Base-by-base conservation (phyloP, 2,888 invertebrate genomes). In the Stenolophus ochropezus region DNA sequence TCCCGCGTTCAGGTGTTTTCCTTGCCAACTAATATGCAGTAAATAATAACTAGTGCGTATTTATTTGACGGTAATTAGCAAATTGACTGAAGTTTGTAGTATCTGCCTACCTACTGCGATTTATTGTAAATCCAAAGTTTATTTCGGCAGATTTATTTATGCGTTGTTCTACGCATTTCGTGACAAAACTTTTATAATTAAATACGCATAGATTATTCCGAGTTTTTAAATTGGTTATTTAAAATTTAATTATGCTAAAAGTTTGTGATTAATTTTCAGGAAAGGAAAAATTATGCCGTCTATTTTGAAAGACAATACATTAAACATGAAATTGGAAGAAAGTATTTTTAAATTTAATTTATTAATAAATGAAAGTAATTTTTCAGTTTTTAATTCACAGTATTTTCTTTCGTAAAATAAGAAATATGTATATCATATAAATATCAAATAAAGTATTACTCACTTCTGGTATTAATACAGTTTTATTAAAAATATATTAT, bases 141-240 rank as follows among this genome's bases (percentile, higher is more conserved):
- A 18, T 69, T 20, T 27, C 33, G 47, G 27, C 16, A 42, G 42
- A 69, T 69, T 69, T 69, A 69, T 69, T 69, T 33, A 27, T 69
- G 69, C 69, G 25, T 27, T 47, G 47, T 11, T 33, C 20, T 14
- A 42, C 8, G 18, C 16, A 69, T 69, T 69, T 33, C 69, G 69
- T 69, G 69, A 69, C 42, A 27, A 65, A 33, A 33, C 65, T 65
- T 27, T 42, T 42, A 65, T 21, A 56, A 56, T 56, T 56, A 56
- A 56, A 56, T 56, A 20, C 56, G 11, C 21, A 56, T 56, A 20
- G 56, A 56, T 8, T 56, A 20, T 42, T 8, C 8, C 1, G 11
- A 3, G 33, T 42, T 42, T 42, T 42, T 11, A 42, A 42, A 1
- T 4, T 42, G 33, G 33, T 11, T 33, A 1, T 33, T 33, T 42